Conservation (phyloP, 2,888 invertebrate species). For the Eristalinus aeneus region DNA sequence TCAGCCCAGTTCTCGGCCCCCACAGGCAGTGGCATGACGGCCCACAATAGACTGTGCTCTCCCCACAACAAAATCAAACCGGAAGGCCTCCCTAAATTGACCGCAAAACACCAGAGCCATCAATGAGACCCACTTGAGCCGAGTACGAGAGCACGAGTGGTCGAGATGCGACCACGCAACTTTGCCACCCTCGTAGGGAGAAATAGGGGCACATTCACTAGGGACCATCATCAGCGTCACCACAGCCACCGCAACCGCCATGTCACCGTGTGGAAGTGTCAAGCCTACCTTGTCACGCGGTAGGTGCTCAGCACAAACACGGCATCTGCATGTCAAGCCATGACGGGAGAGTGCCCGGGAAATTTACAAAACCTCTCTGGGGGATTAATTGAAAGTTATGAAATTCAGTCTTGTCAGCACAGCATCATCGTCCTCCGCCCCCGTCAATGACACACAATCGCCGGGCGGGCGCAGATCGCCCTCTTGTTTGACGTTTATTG, state of each 20-base stretch:
- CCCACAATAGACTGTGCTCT: conserved; percentile 27
- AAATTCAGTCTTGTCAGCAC: conserved; percentile 45
- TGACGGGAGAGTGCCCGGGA: neutral
- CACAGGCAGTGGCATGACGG: conserved; percentile 1
- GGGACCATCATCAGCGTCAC: neutral
- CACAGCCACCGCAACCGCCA: neutral
- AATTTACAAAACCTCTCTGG: conserved; percentile 12
- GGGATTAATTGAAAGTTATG: conserved; percentile 65
- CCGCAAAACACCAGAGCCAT: neutral
- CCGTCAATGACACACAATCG: neutral
- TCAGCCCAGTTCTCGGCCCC: neutral
- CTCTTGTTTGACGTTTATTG: conserved; percentile 61
- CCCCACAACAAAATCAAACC: conserved; percentile 48
- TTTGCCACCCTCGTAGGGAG: neutral
- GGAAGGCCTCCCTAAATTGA: conserved; percentile 60
- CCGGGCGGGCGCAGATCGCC: conserved; percentile 4
- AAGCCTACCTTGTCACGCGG: conserved; percentile 33
- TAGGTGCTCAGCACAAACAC: conserved; percentile 22
- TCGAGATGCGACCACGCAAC: conserved; percentile 34
- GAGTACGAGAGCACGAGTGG: conserved; percentile 31
- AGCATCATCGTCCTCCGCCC: conserved; percentile 24
- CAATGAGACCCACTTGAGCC: conserved; percentile 3
- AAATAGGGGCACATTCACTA: neutral
- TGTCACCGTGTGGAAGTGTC: conserved; percentile 37
- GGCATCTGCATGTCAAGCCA: conserved; percentile 1